Conservation (phyloP, 2,113 vertebrate species). For the Periophthalmodon schlosseri region DNA sequence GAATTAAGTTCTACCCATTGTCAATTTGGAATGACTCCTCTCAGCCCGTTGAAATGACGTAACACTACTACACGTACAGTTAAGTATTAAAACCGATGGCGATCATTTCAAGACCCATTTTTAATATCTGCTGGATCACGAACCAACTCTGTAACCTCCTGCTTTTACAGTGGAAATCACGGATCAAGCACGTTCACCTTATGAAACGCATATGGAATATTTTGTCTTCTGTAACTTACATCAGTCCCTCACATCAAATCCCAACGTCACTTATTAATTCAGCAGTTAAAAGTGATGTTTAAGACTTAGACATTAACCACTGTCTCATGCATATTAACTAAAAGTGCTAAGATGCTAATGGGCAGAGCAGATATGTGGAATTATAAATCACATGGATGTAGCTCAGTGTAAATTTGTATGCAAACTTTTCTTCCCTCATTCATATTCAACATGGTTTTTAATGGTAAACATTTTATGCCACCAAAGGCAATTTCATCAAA, state of each 20-base stretch:
- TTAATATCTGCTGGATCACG: neutral
- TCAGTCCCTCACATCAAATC: constrained; percentile 6
- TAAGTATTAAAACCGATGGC: too few relatives aligned
- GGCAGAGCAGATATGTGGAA: neutral
- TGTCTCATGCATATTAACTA: neutral
- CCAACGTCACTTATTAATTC: neutral
- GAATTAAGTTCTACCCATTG: too few relatives aligned
- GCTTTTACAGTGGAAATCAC: constrained; percentile 32
- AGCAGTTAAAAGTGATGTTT: constrained; percentile 5
- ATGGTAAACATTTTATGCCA: neutral
- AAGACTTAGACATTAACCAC: neutral
- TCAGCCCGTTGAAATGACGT: too few relatives aligned
- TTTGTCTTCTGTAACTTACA: neutral
- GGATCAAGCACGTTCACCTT: constrained; percentile 23
- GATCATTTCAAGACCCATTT: neutral
- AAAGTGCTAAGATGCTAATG: neutral
- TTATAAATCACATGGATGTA: neutral
- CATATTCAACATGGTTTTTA: neutral
- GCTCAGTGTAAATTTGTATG: neutral
- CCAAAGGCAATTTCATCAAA: neutral
- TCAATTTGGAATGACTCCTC: too few relatives aligned
- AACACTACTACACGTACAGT: too few relatives aligned
- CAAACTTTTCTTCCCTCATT: neutral
- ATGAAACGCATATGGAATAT: constrained; percentile 17
- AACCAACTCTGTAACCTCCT: neutral